These are phyloP conservation scores for Nilaparvata lugens DNA, from an alignment of 1,140 invertebrate species.

Conservation along the genomic window DNA sequence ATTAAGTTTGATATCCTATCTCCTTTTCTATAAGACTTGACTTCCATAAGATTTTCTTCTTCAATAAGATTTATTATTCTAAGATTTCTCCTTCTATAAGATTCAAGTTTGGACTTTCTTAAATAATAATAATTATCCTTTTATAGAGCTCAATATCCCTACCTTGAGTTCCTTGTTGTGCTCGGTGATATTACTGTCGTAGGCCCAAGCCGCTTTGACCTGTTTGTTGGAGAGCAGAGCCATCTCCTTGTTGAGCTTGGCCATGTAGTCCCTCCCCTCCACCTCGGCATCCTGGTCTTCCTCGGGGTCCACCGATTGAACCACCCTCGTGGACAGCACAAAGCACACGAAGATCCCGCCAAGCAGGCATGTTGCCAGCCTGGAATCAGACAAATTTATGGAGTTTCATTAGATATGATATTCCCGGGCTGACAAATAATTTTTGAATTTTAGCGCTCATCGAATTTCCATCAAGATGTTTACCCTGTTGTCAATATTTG, in stretches of 20 bases:
- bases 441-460: too few species aligned
- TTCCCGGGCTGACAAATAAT: too few species aligned
- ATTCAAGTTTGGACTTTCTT: background rate
- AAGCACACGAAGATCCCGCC: conserved; percentile 29
- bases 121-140: background rate
- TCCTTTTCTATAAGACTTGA: too few species aligned
- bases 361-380: background rate
- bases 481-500: too few species aligned
- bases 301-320: conserved; percentile 36
- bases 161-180: conserved; percentile 51
- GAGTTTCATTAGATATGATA: background rate
- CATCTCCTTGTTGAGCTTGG: conserved; percentile 45
- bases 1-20: too few species aligned
- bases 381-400: background rate
- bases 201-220: conserved; percentile 52
- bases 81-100: background rate
- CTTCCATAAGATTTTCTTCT: too few species aligned
- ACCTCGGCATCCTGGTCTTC: conserved; percentile 45
- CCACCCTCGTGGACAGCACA: conserved; percentile 31
- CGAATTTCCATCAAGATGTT: too few species aligned
- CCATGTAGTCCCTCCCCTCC: conserved; percentile 46
- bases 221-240: conserved; percentile 45
- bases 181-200: conserved; percentile 63
- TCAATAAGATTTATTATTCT: too few species aligned
- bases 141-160: background rate